Evolutionary conservation across 1,140 invertebrate species (phyloP), one percentile per base, ranked within the genome.

Genomic region (Lepidurus couesii): DNA sequence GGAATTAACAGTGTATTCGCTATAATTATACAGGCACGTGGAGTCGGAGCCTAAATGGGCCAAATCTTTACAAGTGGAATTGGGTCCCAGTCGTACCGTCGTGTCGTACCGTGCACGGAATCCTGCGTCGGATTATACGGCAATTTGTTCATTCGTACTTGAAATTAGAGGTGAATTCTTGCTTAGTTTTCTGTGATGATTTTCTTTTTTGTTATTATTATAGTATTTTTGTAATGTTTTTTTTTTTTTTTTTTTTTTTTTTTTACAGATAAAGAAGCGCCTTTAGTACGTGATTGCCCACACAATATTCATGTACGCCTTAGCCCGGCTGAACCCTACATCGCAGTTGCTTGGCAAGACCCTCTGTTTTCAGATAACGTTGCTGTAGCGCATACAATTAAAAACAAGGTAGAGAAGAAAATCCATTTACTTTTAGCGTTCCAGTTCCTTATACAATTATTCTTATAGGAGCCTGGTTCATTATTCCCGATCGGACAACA

Each of bases 291-390:
- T 42, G 86, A 85, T 78, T 92, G 91, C 82, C 91, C 91, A 0
- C 84, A 86, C 45, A 89, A 90, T 3, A 88, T 92, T 81, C 87
- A 90, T 78, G 88, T 90, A 6, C 82, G 85, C 9, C 82, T 92
- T 53, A 84, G 84, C 76, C 85, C 85, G 34, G 87, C 88, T 9
- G 88, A 90, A 82, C 84, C 83, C 0, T 86, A 86, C 73, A 85
- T 87, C 42, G 84, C 86, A 13, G 87, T 92, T 34, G 86, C 86
- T 78, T 92, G 91, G 91, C 87, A 88, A 75, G 91, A 92, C 81
- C 91, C 91, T 0, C 83, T 85, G 8, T 92, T 92, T 81, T 85
- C 84, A 11, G 90, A 92, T 82, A 90, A 91, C 82, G 87, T 90
- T 10, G 85, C 83, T 78, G 82, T 91, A 4, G 85, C 87, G 2